Conservation (phyloP, 2,797 vertebrate genomes). For the Pangasius sanitwongsei region DNA sequence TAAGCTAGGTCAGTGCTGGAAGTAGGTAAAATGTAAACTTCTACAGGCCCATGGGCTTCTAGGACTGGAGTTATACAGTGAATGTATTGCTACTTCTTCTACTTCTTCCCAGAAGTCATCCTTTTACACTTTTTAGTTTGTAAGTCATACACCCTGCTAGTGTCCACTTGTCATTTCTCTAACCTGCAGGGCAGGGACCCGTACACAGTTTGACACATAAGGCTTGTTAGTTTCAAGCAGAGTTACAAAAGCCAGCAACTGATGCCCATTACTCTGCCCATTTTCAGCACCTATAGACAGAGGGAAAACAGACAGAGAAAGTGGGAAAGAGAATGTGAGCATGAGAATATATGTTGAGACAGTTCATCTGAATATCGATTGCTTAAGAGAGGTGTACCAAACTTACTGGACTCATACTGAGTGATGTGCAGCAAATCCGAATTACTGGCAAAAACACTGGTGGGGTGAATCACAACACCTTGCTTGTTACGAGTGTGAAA, state of each 20-base stretch:
- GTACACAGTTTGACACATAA: constrained; percentile 87
- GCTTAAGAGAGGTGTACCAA: constrained; percentile 57
- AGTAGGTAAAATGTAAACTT: neutral
- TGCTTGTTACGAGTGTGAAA: constrained; percentile 91
- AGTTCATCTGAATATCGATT: neutral
- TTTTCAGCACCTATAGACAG: constrained; percentile 68
- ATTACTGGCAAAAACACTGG: constrained; percentile 82
- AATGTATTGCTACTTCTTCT: neutral
- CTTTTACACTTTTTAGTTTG: neutral
- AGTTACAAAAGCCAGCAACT: constrained; percentile 88
- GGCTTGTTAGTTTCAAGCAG: constrained; percentile 92
- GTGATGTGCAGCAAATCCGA: constrained; percentile 80
- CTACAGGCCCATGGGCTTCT: neutral
- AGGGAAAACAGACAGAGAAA: constrained; percentile 1
- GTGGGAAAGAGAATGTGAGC: neutral
- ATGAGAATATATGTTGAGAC: neutral
- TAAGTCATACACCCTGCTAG: neutral
- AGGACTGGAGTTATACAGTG: neutral
- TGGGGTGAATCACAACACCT: constrained; percentile 88
- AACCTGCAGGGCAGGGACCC: constrained; percentile 86
- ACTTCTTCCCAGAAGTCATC: neutral
- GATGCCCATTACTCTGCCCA: constrained; percentile 79
- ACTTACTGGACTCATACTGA: constrained; percentile 66
- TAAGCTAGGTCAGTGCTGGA: neutral
- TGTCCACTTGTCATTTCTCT: constrained; percentile 33